Evolutionary conservation across 2,888 invertebrate genomes (phyloP).

Genomic region (Papilio demoleus): DNA sequence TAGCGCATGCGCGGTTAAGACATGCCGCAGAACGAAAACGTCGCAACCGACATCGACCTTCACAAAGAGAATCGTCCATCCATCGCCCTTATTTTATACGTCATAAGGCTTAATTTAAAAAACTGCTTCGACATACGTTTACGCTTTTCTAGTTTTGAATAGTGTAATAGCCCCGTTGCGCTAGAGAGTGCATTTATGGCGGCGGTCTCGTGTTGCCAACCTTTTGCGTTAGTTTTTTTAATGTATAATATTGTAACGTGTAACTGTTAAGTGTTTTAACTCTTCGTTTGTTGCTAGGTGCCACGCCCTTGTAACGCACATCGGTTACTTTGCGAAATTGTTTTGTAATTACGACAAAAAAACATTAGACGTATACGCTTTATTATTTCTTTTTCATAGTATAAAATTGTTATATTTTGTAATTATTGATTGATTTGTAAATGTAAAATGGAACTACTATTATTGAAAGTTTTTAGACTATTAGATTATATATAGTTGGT

Average conservation of each 20-base stretch:
- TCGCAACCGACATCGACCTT: conserved; percentile 70
- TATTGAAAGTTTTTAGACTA: too few species aligned
- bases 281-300: conserved; percentile 41
- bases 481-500: too few species aligned
- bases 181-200: conserved; percentile 82
- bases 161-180: conserved; percentile 75
- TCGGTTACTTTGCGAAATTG: neutral
- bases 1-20: conserved; percentile 65
- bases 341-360: neutral
- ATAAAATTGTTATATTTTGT: neutral
- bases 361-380: neutral
- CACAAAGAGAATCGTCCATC: conserved; percentile 76
- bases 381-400: neutral
- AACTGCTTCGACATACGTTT: conserved; percentile 51
- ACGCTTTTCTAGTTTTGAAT: conserved; percentile 44
- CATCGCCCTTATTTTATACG: conserved; percentile 55
- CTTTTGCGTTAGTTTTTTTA: conserved; percentile 69
- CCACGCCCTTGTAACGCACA: conserved; percentile 28
- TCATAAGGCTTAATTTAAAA: conserved; percentile 53
- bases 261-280: conserved; percentile 54
- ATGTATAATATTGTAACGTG: conserved; percentile 67
- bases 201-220: conserved; percentile 72
- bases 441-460: neutral
- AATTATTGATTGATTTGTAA: neutral
- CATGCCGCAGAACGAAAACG: conserved; percentile 49